These are phyloP conservation scores for Drosophila borborema DNA, from an alignment of 2,888 invertebrate species.

Conservation along the genomic window DNA sequence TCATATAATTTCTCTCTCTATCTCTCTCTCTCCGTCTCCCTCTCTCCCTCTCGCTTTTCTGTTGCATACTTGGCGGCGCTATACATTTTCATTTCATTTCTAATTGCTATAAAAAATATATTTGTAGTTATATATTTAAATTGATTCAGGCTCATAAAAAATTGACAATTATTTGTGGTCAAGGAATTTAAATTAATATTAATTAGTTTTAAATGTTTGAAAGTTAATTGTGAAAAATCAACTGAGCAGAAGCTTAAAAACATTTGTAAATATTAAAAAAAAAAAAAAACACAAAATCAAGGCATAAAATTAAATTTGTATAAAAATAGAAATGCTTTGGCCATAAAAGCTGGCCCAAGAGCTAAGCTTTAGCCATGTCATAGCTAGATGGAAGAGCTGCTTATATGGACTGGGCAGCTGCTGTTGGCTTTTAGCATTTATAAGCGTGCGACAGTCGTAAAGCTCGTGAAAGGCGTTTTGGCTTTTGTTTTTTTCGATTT, in stretches of 20 bases:
- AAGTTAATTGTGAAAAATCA: constrained; percentile 77
- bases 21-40: background rate
- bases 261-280: constrained; percentile 51
- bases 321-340: constrained; percentile 26
- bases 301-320: background rate
- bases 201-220: constrained; percentile 63
- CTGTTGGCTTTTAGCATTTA: constrained; percentile 26
- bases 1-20: background rate
- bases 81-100: background rate
- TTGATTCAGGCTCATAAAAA: constrained; percentile 56
- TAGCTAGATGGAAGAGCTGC: constrained; percentile 35
- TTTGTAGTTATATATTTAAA: background rate
- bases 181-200: constrained; percentile 60
- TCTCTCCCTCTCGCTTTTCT: background rate
- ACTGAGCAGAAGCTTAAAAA: constrained; percentile 22
- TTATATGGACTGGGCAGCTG: constrained; percentile 27
- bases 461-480: constrained; percentile 51
- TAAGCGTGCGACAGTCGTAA: constrained; percentile 45
- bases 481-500: background rate
- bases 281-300: background rate
- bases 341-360: constrained; percentile 33
- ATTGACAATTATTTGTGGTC: constrained; percentile 66
- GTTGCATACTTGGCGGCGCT: constrained; percentile 49
- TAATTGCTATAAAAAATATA: background rate
- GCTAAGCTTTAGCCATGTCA: constrained; percentile 21